Base-by-base conservation (phyloP, 2,113 vertebrate species). In the Mugil cephalus region DNA sequence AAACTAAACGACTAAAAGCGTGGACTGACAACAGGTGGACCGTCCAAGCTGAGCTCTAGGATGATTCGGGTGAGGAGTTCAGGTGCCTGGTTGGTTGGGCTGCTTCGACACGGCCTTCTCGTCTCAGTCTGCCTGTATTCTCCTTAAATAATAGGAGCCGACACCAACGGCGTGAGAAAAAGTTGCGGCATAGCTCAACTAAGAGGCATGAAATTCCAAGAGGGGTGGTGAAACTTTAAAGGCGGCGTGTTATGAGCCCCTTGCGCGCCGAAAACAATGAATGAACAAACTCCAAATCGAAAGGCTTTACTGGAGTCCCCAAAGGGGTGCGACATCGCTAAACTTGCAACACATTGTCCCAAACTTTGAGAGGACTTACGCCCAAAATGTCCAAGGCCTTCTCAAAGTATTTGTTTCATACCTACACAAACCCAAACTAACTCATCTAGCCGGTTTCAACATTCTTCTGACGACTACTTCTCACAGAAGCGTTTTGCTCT, bases 401-500 rank as follows among this genome's bases (percentile, higher is more conserved):
- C 50, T 34, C 24, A 55, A 10, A 69, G 71, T 48, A 36, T 73
- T 61, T 71, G 36, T 12, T 48, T 62, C 21, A 42, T 70, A 70
- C 35, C 42, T 40, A n/a, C 51, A 14, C 21, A 10, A 70, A 64
- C 48, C 58, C 55, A 63, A 43, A 54, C 42, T 0, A n/a, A 73
- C 70, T 30, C 24, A 63, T 51, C 38, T 50, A 58, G 54, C 72
- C 70, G 63, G 5, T 38, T 58, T 61, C 48, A 13, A 74, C 78
- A 80, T 84, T 87, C 67, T 38, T 63, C 48, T 30, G 66, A 21
- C 11, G 62, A 78, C 74, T 24, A 68, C 69, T 82, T 83, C 75
- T 82, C 76, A 80, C 83, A 51, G 81, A 84, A 82, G 72, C 63
- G 59, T 46, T 83, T 75, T 71, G 39, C 76, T 89, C 86, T 80